Conservation (phyloP, 1,140 invertebrate species). For the Luehdorfia chinensis region DNA sequence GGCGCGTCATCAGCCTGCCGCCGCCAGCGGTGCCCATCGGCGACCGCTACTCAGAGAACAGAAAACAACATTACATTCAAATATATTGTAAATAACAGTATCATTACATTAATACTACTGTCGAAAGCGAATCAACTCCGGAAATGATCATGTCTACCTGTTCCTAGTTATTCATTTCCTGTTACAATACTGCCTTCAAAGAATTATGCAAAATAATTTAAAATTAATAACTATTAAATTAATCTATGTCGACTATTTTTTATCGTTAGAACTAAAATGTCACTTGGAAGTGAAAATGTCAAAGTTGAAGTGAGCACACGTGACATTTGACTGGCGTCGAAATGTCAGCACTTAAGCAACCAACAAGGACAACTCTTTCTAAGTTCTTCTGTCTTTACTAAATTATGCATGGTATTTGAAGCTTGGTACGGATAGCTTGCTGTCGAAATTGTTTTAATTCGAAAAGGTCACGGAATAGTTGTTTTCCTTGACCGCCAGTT, state of each 20-base stretch:
- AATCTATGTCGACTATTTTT: slow-evolving; percentile 41
- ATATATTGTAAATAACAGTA: neutral
- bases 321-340: slow-evolving; percentile 70
- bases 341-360: slow-evolving; percentile 75
- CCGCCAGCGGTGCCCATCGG: slow-evolving; percentile 69
- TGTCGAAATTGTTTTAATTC: slow-evolving; percentile 70
- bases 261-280: slow-evolving; percentile 58
- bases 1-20: slow-evolving; percentile 74
- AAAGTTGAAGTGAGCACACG: slow-evolving; percentile 64
- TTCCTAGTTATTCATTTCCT: slow-evolving; percentile 9
- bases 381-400: slow-evolving; percentile 63
- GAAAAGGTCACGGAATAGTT: slow-evolving; percentile 63
- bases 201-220: slow-evolving; percentile 10
- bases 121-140: slow-evolving; percentile 4
- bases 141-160: slow-evolving; percentile 13
- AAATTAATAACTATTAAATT: slow-evolving; percentile 9
- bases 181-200: neutral
- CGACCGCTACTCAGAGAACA: slow-evolving; percentile 33
- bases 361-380: slow-evolving; percentile 74
- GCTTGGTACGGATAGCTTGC: slow-evolving; percentile 45
- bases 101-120: slow-evolving; percentile 2
- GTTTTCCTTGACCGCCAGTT: slow-evolving; percentile 59
- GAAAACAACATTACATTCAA: slow-evolving; percentile 18
- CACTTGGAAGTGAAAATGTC: slow-evolving; percentile 61
- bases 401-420: slow-evolving; percentile 73